Conservation (phyloP, 2,113 vertebrate species). For the Atherinomorus stipes region DNA sequence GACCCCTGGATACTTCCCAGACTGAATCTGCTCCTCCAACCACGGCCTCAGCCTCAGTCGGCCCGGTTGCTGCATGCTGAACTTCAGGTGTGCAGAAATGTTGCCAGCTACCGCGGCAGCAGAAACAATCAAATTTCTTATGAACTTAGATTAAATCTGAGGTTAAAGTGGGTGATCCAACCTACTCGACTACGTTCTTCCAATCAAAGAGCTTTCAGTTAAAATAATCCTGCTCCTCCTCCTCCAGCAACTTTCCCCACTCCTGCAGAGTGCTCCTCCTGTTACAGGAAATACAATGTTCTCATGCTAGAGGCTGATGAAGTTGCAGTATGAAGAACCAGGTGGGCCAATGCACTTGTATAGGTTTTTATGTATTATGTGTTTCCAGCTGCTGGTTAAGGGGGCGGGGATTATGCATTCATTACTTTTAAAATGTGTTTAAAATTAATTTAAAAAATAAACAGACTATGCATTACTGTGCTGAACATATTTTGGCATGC, state of each 20-base stretch:
- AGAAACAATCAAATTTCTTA: neutral
- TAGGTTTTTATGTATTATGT: neutral
- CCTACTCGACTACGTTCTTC: constrained; percentile 35
- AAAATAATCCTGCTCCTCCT: constrained; percentile 16
- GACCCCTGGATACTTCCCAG: constrained; percentile 83
- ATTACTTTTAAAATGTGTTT: neutral
- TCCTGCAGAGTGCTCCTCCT: constrained; percentile 31
- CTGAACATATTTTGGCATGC: neutral
- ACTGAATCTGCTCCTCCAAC: constrained; percentile 85
- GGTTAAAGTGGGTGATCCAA: neutral
- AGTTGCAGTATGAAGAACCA: neutral
- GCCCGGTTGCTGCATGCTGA: constrained; percentile 77
- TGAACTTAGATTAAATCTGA: constrained; percentile 48
- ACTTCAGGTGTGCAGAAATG: constrained; percentile 19
- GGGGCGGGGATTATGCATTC: neutral
- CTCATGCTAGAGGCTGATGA: neutral
- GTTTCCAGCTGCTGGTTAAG: neutral
- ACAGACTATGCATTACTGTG: neutral
- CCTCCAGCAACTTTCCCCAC: neutral
- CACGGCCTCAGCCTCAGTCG: constrained; percentile 82
- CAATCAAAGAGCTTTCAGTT: constrained; percentile 47
- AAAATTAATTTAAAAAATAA: neutral
- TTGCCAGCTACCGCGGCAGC: neutral
- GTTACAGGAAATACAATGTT: constrained; percentile 55
- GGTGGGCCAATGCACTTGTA: neutral